Base-by-base conservation (phyloP, 2,888 invertebrate species). In the Eucera pruinosa region DNA sequence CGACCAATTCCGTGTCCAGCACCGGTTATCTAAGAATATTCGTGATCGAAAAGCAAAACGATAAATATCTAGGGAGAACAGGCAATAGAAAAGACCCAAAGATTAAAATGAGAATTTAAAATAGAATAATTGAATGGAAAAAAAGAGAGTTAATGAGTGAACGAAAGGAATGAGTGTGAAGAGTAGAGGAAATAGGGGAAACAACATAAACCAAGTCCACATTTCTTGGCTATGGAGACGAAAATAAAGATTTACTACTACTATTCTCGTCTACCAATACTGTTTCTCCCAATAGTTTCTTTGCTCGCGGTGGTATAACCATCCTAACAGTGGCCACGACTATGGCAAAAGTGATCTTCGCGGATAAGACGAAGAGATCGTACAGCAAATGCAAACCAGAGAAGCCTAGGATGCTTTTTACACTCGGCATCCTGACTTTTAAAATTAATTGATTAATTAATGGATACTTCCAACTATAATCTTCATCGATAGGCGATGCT, bases 251-350 rank as follows among this genome's bases (percentile, higher is more conserved):
- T 4, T 30, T n/a, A 7, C 4, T n/a, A 39, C 18, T 33, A 11
- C 20, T 9, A 11, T 50, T 18, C 18, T 11, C 4, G 68, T 85
- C 89, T 86, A 93, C 93, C 85, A 94, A 82, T 43, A 93, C 93
- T 2, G 93, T 92, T 83, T 94, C 93, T 4, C 92, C 93, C 27
- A 89, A 81, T 1, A 94, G 89, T 47, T 87, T 92, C 84, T 94
- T 94, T 79, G 87, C 86, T 6, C 87, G 82, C 5, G 89, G 89
- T 1, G 93, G 92, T n/a, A 93, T 76, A 20, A 94, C 70, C 41
- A 89, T 76, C 48, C 91, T 87, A 66, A 90, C 89, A 20, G 91
- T 81, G 3, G 92, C 89, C 15, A 84, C 77, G 18, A 90, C 54
- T 62, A 90, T 81, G n/a, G 90, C 78, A 13, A 88, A 15, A 57